Conservation (phyloP, 2,797 vertebrate species). For the Eidolon dupreanum region DNA sequence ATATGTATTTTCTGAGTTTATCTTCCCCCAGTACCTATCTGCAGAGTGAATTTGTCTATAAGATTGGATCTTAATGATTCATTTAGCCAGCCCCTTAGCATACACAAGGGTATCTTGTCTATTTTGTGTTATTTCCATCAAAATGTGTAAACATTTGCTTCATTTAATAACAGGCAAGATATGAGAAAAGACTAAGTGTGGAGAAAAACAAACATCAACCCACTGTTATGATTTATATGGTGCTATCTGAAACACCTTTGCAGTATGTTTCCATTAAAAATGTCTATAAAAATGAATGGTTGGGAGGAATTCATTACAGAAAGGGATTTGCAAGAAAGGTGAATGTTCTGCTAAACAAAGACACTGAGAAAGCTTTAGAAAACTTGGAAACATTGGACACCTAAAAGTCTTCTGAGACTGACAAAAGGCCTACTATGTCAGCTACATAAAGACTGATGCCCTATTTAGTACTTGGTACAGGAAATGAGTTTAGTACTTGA, state of each 20-base stretch:
- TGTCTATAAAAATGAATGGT: constrained; percentile 69
- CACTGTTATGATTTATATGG: constrained; percentile 62
- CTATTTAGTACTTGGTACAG: neutral
- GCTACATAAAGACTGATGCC: neutral
- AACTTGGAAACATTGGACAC: constrained; percentile 6
- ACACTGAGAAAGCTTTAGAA: neutral
- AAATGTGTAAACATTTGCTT: constrained; percentile 75
- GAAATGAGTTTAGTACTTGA: neutral
- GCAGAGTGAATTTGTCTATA: constrained; percentile 41
- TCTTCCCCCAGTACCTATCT: constrained; percentile 12
- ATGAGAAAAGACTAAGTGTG: constrained; percentile 60
- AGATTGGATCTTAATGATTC: constrained; percentile 64
- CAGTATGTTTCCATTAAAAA: constrained; percentile 66
- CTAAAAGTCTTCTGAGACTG: neutral
- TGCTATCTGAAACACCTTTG: constrained; percentile 58
- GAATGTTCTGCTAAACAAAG: constrained; percentile 41
- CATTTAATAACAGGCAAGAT: constrained; percentile 73
- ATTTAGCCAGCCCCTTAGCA: constrained; percentile 56
- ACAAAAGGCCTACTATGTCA: neutral
- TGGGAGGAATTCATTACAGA: constrained; percentile 72
- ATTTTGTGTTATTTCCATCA: constrained; percentile 62
- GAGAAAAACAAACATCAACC: neutral
- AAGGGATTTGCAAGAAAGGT: constrained; percentile 60
- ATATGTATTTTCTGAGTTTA: constrained; percentile 75
- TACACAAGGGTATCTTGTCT: constrained; percentile 30